Evolutionary conservation across 2,113 vertebrate species (phyloP).

Genomic region (Pardalotus punctatus): DNA sequence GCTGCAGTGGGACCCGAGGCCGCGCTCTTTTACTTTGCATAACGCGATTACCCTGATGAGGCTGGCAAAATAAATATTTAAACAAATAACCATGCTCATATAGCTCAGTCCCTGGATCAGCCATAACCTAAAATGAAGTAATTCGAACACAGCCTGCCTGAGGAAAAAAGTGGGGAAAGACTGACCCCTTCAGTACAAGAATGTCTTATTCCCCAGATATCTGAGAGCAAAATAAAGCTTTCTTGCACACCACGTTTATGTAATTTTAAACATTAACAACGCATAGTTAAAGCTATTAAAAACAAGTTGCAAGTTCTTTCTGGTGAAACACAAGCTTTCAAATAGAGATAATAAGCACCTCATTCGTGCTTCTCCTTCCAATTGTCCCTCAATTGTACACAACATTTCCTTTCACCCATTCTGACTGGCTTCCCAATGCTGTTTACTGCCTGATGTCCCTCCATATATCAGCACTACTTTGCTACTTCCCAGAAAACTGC

Average conservation of each 20-base stretch:
- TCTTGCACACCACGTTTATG: not conserved
- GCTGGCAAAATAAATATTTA: not conserved
- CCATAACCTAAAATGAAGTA: not conserved
- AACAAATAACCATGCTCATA: not conserved
- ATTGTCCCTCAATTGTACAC: not conserved
- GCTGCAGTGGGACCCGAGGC: not conserved
- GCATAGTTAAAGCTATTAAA: not conserved
- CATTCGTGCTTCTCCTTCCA: not conserved
- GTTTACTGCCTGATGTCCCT: not conserved
- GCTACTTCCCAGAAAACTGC: not conserved
- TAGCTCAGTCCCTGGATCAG: not conserved
- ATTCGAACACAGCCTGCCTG: not conserved
- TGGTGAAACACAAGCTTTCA: not conserved
- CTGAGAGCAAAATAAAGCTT: not conserved
- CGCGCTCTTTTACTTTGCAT: not conserved
- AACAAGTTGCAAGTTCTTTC: not conserved
- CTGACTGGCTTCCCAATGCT: not conserved
- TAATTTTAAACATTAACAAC: not conserved
- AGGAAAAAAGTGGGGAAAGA: not conserved
- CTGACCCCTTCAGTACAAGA: constrained; percentile 51
- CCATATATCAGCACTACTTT: not conserved
- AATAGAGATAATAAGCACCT: not conserved
- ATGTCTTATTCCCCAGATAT: not conserved
- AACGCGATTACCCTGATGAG: not conserved
- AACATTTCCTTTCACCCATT: not conserved